Evolutionary conservation across 2,888 invertebrate genomes (phyloP), one percentile per base, ranked within the genome.

Genomic region (Rhopalosiphum nymphaeae): DNA sequence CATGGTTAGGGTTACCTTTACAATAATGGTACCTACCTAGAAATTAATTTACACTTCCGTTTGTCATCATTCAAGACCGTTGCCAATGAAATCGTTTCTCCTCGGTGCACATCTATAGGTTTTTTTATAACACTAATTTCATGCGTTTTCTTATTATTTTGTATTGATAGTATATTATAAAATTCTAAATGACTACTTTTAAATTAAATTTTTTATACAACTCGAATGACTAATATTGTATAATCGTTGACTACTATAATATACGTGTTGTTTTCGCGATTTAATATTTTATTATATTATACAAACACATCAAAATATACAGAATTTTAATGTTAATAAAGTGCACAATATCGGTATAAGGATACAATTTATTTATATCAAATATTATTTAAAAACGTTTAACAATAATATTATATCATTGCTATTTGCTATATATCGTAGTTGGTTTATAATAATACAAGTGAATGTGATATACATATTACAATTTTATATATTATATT

Each of bases 11-110:
- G 78, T 36, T 36, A 78, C 36, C 36, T 36, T 36, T 78, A 78
- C 78, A 78, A 78, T 78, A 78, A 67, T 78, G 78, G 1, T 78
- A 78, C 21, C 36, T n/a, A 67, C 16, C 13, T 21, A 78, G 16
- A 16, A 36, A 78, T 78, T 2, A 36, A 36, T 78, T 36, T 78
- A 78, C 21, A 78, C 78, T 78, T 78, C n/a, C 36, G 78, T 36
- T 78, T 36, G 78, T 78, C 78, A 78, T 78, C 36, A 78, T 78
- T 78, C 78, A 78, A 78, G n/a, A 78, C 78, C 78, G 78, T 78
- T 78, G 21, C 78, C 36, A 78, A 78, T 36, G 36, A 78, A 78
- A 78, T 36, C 36, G 36, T 78, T 78, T 78, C 78, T 78, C 16
- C 2, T 78, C 78, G 21, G 5, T 78, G n/a, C 21, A 36, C 21